Percentiles rank a stretch among this genome's conserved stretches.
These are phyloP conservation scores for Bombus turneri DNA, from an alignment of 1,140 invertebrate species.

Conservation along the genomic window DNA sequence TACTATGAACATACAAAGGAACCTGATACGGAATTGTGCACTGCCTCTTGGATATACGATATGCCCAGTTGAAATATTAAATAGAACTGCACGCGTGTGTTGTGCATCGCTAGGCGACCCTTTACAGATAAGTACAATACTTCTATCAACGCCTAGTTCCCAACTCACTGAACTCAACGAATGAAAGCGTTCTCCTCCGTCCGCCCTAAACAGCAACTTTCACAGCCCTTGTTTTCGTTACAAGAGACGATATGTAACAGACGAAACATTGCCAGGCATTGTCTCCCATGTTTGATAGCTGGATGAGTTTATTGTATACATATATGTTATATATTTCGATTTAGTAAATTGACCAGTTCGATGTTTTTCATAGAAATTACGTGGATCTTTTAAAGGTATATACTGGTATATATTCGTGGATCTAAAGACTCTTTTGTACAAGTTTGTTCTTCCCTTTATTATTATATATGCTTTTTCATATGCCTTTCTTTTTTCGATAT, in stretches of 20 bases:
- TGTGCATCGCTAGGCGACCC: neutral
- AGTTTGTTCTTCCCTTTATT: too few relatives aligned
- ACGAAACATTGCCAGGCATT: neutral
- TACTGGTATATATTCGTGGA: too few relatives aligned
- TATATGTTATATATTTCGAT: neutral
- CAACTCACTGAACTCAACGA: neutral
- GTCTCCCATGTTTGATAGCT: neutral
- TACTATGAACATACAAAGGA: conserved; percentile 66
- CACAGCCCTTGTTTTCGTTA: neutral
- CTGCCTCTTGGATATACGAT: conserved; percentile 25
- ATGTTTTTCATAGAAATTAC: too few relatives aligned
- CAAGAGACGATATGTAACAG: neutral
- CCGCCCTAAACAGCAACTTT: neutral
- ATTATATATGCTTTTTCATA: too few relatives aligned
- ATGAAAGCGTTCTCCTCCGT: conserved; percentile 13
- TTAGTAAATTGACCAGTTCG: too few relatives aligned
- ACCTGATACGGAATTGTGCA: conserved; percentile 26
- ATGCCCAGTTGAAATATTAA: conserved; percentile 33
- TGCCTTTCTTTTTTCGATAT: too few relatives aligned
- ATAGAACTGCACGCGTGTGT: conserved; percentile 10
- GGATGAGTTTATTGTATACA: neutral
- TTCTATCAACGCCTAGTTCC: conserved; percentile 36
- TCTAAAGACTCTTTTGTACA: too few relatives aligned
- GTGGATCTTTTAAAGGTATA: too few relatives aligned
- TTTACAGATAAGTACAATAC: conserved; percentile 24